These are phyloP conservation scores for Sphecodes monilicornis DNA, from an alignment of 2,888 invertebrate species.

Conservation along the genomic window DNA sequence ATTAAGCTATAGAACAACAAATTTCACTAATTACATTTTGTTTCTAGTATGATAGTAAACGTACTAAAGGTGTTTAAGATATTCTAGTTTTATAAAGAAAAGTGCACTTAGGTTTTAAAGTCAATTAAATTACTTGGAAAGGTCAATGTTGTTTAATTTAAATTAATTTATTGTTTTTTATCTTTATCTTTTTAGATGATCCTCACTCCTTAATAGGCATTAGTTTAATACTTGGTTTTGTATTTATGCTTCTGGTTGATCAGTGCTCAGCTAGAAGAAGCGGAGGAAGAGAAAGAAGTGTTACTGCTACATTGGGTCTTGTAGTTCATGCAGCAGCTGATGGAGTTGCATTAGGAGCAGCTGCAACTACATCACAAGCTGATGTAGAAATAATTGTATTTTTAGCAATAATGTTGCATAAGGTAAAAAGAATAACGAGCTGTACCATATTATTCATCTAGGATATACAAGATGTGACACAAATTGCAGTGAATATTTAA, in stretches of 20 bases:
- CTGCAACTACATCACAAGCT: constrained; percentile 97
- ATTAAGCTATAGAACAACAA: not conserved
- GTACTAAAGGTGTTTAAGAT: not conserved
- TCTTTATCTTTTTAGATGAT: constrained; percentile 84
- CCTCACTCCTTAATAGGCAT: constrained; percentile 95
- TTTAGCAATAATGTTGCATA: constrained; percentile 99
- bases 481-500: not conserved
- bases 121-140: constrained; percentile 15
- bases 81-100: not conserved
- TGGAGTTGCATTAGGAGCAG: constrained; percentile 99
- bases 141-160: not conserved
- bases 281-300: constrained; percentile 89
- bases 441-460: constrained; percentile 18
- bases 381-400: constrained; percentile 99
- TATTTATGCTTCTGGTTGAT: constrained; percentile 98
- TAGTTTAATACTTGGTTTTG: constrained; percentile 96
- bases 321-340: constrained; percentile 99
- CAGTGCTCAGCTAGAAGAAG: constrained; percentile 89
- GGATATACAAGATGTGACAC: not conserved
- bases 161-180: constrained; percentile 20
- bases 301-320: constrained; percentile 97
- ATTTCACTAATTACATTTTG: not conserved
- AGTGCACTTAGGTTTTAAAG: not conserved
- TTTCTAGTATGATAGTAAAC: not conserved
- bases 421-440: constrained; percentile 85